Conservation (phyloP, 2,888 invertebrate species). For the Fissipunctia ypsillon region DNA sequence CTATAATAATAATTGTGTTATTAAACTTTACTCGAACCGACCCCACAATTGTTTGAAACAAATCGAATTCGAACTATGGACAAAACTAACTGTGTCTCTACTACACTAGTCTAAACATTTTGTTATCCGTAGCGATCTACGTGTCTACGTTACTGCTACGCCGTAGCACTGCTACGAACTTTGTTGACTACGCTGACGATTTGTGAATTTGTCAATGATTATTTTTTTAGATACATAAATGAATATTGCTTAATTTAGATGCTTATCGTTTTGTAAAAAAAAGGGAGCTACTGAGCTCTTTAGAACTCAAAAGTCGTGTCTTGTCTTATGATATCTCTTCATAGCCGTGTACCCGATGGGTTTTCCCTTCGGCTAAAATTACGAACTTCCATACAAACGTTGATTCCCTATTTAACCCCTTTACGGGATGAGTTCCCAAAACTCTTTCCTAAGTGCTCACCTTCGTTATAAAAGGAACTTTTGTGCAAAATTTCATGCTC, state of each 20-base stretch:
- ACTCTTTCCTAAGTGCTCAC: no score
- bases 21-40: constrained; percentile 34
- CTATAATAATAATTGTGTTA: constrained; percentile 37
- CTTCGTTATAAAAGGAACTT: no score
- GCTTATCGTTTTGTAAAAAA: no score
- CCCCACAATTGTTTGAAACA: constrained; percentile 40
- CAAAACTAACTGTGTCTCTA: constrained; percentile 22
- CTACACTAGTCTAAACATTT: constrained; percentile 10
- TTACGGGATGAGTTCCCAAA: no score
- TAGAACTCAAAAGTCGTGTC: no score
- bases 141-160: constrained; percentile 49
- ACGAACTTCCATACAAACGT: no score
- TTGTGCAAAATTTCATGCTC: no score
- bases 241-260: background rate
- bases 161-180: constrained; percentile 53
- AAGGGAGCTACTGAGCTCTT: no score
- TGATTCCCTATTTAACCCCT: no score
- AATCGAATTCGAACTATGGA: constrained; percentile 38
- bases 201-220: background rate
- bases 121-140: constrained; percentile 38
- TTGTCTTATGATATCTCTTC: no score
- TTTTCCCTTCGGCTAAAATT: no score
- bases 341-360: no score
- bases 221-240: background rate
- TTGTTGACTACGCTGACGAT: background rate